phyloP scores from a whole-genome alignment of 2,113 vertebrate species.

The Thymallus thymallus region DNA sequence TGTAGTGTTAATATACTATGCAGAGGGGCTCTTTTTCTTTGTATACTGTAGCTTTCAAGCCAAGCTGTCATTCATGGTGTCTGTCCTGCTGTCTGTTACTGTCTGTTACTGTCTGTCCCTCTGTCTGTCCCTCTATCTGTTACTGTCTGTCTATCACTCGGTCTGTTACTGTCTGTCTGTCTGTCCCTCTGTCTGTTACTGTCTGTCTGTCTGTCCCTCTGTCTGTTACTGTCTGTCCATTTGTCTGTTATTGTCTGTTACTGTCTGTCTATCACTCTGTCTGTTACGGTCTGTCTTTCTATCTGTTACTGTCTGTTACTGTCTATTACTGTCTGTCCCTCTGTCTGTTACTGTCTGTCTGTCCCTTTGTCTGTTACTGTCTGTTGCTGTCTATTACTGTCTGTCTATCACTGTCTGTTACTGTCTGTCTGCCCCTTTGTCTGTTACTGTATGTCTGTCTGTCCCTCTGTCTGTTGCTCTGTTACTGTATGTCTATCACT shows the following conservation, averaged over 20 bases:
- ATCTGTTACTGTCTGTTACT: constrained; percentile 42
- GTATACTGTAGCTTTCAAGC: constrained; percentile 34
- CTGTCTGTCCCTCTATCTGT: constrained; percentile 42
- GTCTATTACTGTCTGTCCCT: constrained; percentile 39
- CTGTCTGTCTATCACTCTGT: constrained; percentile 51
- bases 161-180: constrained; percentile 25
- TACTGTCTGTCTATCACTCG: constrained; percentile 8
- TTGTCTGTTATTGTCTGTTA: constrained; percentile 52
- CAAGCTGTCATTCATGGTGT: constrained; percentile 50
- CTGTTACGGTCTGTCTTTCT: constrained; percentile 33
- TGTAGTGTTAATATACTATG: constrained; percentile 36
- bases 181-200: constrained; percentile 44
- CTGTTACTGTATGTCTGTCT: constrained; percentile 44
- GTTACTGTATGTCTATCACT: constrained; percentile 16
- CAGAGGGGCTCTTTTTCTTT: constrained; percentile 35
- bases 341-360: constrained; percentile 24
- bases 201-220: constrained; percentile 40
- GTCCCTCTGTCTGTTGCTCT: not conserved
- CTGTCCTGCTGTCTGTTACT: constrained; percentile 44
- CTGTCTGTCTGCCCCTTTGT: constrained; percentile 48
- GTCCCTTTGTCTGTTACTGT: not conserved
- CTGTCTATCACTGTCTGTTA: constrained; percentile 26
- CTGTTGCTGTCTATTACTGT: not conserved
- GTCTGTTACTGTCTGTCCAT: constrained; percentile 26
- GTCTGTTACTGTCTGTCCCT: constrained; percentile 53